Evolutionary conservation across 2,797 vertebrate species (phyloP).

Genomic region (Pseudochaenichthys georgianus): DNA sequence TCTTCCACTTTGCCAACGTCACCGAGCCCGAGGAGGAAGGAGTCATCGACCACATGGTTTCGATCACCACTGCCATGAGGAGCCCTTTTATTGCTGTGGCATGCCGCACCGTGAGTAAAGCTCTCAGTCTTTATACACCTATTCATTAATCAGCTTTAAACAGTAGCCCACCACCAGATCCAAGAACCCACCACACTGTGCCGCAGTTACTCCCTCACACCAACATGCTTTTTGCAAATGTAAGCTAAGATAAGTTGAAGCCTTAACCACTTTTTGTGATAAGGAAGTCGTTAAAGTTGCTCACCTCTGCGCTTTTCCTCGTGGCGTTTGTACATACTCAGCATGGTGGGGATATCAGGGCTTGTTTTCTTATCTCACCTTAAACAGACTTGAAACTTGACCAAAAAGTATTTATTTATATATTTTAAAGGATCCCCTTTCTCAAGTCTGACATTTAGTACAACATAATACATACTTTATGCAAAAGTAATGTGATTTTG

Average conservation of each 20-base stretch:
- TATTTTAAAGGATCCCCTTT: neutral
- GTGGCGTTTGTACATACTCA: conserved; percentile 13
- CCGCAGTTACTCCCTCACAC: neutral
- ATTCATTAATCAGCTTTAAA: conserved; percentile 7
- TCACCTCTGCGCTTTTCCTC: conserved; percentile 17
- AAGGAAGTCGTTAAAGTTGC: conserved; percentile 9
- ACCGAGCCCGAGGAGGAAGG: conserved; percentile 89
- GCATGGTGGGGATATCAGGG: conserved; percentile 15
- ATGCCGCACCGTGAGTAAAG: conserved; percentile 85
- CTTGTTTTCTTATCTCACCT: conserved; percentile 17
- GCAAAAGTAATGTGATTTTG: too few relatives aligned
- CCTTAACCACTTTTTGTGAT: conserved; percentile 8
- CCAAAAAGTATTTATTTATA: too few relatives aligned
- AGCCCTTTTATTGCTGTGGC: conserved; percentile 90
- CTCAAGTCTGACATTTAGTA: conserved; percentile 4
- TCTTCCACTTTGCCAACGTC: conserved; percentile 84
- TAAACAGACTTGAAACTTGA: conserved; percentile 11
- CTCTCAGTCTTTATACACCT: neutral
- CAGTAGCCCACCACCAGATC: neutral
- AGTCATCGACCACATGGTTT: conserved; percentile 94
- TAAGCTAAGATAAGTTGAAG: conserved; percentile 10
- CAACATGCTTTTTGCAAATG: conserved; percentile 3
- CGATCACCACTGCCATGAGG: conserved; percentile 89
- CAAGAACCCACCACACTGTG: neutral
- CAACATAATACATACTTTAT: too few relatives aligned